Evolutionary conservation across 2,888 invertebrate species (phyloP).

Genomic region (Stenotaenia linearis): DNA sequence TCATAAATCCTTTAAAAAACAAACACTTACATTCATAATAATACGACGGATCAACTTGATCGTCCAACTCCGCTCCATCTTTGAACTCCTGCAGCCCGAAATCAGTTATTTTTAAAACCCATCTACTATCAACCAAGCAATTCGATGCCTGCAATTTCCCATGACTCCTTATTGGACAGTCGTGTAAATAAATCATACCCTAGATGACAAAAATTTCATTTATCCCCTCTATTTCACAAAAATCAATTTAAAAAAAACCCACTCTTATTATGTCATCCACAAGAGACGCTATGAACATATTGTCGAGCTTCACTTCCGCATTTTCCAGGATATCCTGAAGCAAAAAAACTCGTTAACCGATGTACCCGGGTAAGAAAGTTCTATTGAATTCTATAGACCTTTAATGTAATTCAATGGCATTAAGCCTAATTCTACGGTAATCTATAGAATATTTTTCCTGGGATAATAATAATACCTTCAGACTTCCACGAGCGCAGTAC

Average conservation of each 20-base stretch:
- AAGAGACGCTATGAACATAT: slow-evolving; percentile 51
- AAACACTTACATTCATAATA: slow-evolving; percentile 31
- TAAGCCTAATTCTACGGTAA: too few species aligned
- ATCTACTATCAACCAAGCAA: slow-evolving; percentile 80
- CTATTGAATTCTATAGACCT: too few species aligned
- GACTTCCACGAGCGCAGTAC: slow-evolving; percentile 53
- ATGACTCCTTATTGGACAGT: slow-evolving; percentile 72
- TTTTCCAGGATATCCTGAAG: slow-evolving; percentile 45
- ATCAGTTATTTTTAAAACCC: slow-evolving; percentile 78
- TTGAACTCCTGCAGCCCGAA: slow-evolving; percentile 80
- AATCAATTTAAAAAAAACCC: slow-evolving; percentile 35
- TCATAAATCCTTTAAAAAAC: too few species aligned
- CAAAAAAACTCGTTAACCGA: neutral
- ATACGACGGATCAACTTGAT: neutral
- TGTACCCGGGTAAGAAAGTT: neutral
- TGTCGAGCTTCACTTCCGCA: slow-evolving; percentile 47
- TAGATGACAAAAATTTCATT: slow-evolving; percentile 47
- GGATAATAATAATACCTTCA: slow-evolving; percentile 45
- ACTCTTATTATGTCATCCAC: slow-evolving; percentile 51
- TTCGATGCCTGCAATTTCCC: slow-evolving; percentile 80
- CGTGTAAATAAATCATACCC: slow-evolving; percentile 78
- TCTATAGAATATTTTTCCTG: too few species aligned
- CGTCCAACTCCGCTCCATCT: slow-evolving; percentile 44
- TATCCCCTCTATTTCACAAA: too few species aligned
- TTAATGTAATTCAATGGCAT: too few species aligned